phyloP scores from a whole-genome alignment of 2,888 invertebrate genomes.

The Agonopterix heracliana region DNA sequence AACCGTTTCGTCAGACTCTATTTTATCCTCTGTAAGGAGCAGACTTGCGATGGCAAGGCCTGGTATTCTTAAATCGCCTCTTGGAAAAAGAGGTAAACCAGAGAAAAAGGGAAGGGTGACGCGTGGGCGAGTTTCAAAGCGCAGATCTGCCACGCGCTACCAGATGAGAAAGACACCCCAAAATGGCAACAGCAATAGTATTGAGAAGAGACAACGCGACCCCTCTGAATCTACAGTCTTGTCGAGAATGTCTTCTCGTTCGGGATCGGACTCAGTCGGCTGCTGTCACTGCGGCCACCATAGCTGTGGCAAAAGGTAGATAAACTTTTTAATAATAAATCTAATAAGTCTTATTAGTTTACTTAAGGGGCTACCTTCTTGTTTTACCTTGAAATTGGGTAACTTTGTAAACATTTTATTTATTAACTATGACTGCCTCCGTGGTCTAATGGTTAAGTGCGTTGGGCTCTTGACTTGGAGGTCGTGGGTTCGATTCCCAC shows the following conservation, averaged over 20 bases:
- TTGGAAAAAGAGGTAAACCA: conserved; percentile 15
- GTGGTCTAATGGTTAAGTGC: too few relatives aligned
- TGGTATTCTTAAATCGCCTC: conserved; percentile 17
- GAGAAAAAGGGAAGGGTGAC: conserved; percentile 21
- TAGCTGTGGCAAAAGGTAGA: conserved; percentile 53
- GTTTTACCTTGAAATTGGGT: not conserved
- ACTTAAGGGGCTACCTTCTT: too few relatives aligned
- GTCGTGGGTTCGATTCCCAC: too few relatives aligned
- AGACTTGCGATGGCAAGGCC: conserved; percentile 13
- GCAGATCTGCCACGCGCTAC: conserved; percentile 18
- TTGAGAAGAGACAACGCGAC: conserved; percentile 16
- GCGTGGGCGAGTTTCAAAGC: conserved; percentile 34
- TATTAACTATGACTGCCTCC: too few relatives aligned
- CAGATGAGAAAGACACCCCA: not conserved
- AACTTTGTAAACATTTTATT: too few relatives aligned
- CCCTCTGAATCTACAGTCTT: conserved; percentile 36
- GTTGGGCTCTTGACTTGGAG: too few relatives aligned
- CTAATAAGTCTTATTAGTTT: too few relatives aligned
- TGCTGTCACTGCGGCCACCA: conserved; percentile 47
- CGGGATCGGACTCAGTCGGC: conserved; percentile 14
- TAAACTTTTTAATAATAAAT: not conserved
- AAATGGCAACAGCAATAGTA: conserved; percentile 20
- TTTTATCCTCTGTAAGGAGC: conserved; percentile 13
- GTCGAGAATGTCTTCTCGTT: conserved; percentile 28
- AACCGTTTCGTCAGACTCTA: not conserved